Evolutionary conservation across 2,888 invertebrate genomes (phyloP).

Genomic region (Allygus modestus): DNA sequence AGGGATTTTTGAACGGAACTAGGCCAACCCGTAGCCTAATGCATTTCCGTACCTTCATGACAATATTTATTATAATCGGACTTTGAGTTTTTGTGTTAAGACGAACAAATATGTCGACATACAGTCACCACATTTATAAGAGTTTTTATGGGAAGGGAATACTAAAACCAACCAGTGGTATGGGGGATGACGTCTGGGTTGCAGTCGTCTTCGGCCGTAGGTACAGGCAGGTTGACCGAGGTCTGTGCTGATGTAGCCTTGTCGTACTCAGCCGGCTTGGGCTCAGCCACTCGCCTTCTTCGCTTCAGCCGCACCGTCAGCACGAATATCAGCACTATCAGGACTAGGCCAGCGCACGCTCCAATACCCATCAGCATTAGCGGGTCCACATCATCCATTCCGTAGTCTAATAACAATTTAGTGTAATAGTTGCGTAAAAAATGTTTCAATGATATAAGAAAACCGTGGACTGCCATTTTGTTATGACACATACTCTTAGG

Average conservation of each 20-base stretch:
- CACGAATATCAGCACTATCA: slow-evolving; percentile 10
- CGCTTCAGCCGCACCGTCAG: slow-evolving; percentile 43
- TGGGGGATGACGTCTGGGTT: slow-evolving; percentile 64
- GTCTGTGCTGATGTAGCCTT: slow-evolving; percentile 36
- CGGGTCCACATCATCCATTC: slow-evolving; percentile 33
- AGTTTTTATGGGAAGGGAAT: too few relatives aligned
- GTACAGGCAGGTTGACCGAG: slow-evolving; percentile 34
- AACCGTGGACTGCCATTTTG: too few relatives aligned
- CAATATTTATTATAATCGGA: too few relatives aligned
- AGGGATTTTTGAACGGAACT: too few relatives aligned
- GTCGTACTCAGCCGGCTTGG: slow-evolving; percentile 37
- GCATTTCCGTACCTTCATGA: too few relatives aligned
- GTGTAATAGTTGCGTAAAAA: too few relatives aligned
- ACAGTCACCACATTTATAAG: too few relatives aligned
- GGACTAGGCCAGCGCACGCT: slow-evolving; percentile 14
- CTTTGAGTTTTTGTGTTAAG: too few relatives aligned
- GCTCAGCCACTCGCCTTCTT: not conserved
- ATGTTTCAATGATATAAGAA: too few relatives aligned
- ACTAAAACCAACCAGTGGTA: slow-evolving; percentile 56
- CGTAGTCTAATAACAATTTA: slow-evolving; percentile 8
- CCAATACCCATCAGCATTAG: slow-evolving; percentile 39
- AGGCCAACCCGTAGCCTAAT: too few relatives aligned
- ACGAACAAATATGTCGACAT: too few relatives aligned
- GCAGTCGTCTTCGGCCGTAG: slow-evolving; percentile 57
- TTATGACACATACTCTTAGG: too few relatives aligned